phyloP scores from a whole-genome alignment of 1,140 invertebrate species.

The Eulimnadia texana region DNA sequence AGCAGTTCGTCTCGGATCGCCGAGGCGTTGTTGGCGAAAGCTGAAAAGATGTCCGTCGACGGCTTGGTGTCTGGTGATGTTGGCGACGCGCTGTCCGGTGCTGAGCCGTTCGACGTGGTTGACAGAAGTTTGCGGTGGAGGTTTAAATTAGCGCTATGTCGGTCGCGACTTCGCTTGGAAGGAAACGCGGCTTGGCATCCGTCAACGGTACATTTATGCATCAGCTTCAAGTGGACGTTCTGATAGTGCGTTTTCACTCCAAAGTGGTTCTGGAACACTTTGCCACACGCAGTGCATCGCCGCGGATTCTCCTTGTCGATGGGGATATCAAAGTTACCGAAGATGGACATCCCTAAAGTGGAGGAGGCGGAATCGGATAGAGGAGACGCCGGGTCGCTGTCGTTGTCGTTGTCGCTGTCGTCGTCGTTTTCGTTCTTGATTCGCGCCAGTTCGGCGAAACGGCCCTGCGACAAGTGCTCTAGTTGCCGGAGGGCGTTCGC shows the following conservation, averaged over 20 bases:
- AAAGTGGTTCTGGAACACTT: conserved; percentile 87
- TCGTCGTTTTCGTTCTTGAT: conserved; percentile 17
- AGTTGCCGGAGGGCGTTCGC: conserved; percentile 50
- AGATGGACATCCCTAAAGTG: conserved; percentile 5
- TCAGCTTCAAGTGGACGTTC: conserved; percentile 86
- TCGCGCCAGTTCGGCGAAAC: conserved; percentile 40
- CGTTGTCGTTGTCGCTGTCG: conserved; percentile 17
- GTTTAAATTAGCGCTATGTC: conserved; percentile 83
- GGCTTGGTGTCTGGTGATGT: conserved; percentile 1
- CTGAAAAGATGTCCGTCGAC: conserved; percentile 10
- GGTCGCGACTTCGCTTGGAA: conserved; percentile 81
- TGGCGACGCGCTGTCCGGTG: conserved; percentile 11
- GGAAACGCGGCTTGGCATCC: conserved; percentile 92
- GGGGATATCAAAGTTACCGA: conserved; percentile 51
- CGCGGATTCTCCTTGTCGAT: conserved; percentile 69
- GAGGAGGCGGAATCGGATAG: conserved; percentile 12
- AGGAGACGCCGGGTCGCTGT: conserved; percentile 10
- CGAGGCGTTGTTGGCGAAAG: conserved; percentile 32
- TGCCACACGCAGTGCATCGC: conserved; percentile 79
- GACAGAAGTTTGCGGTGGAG: conserved; percentile 75
- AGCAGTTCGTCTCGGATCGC: conserved; percentile 58
- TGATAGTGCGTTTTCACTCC: conserved; percentile 91
- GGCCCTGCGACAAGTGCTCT: conserved; percentile 63
- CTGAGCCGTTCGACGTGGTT: conserved; percentile 37
- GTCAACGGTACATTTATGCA: conserved; percentile 89